A percentile compares a stretch with the other conserved stretches of the same genome.
These are phyloP conservation scores for Drosophila tropicalis DNA, from an alignment of 1,140 invertebrate genomes.

Conservation along the genomic window DNA sequence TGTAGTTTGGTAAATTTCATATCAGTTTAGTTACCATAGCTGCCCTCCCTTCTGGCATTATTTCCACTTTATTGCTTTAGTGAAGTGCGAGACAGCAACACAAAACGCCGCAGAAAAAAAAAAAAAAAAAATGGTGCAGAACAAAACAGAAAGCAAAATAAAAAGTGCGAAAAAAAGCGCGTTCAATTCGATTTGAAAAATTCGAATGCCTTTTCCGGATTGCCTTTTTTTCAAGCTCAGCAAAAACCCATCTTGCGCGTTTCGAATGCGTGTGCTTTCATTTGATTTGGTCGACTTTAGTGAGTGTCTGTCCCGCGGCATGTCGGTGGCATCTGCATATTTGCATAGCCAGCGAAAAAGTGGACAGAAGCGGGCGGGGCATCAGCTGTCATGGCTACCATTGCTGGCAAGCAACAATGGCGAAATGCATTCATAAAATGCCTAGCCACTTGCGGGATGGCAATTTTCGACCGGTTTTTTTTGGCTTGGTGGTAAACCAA, in stretches of 20 bases:
- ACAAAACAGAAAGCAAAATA: background rate
- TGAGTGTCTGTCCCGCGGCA: conserved; percentile 10
- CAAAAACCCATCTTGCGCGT: conserved; percentile 25
- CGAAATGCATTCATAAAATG: conserved; percentile 37
- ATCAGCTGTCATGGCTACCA: conserved; percentile 36
- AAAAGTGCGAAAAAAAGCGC: conserved; percentile 49
- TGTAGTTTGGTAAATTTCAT: background rate
- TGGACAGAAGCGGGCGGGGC: conserved; percentile 12
- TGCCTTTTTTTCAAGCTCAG: conserved; percentile 39
- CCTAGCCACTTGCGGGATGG: conserved; percentile 32
- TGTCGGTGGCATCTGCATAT: conserved; percentile 32
- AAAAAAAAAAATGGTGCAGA: background rate
- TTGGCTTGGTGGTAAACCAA: background rate
- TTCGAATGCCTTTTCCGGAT: background rate
- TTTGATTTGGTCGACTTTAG: conserved; percentile 34
- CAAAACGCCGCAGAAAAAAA: background rate
- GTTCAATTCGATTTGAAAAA: conserved; percentile 50
- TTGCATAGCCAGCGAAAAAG: conserved; percentile 49
- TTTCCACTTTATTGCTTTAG: conserved; percentile 20
- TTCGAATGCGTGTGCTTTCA: conserved; percentile 21
- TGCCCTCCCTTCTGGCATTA: background rate
- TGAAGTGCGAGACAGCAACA: conserved; percentile 12
- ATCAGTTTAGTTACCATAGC: conserved; percentile 13
- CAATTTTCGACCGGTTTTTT: conserved; percentile 16
- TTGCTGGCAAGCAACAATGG: conserved; percentile 34